A percentile compares a stretch with the other conserved stretches of the same genome.
Evolutionary conservation across 2,113 vertebrate species (phyloP).

Genomic region (Microcebus tavaratra): DNA sequence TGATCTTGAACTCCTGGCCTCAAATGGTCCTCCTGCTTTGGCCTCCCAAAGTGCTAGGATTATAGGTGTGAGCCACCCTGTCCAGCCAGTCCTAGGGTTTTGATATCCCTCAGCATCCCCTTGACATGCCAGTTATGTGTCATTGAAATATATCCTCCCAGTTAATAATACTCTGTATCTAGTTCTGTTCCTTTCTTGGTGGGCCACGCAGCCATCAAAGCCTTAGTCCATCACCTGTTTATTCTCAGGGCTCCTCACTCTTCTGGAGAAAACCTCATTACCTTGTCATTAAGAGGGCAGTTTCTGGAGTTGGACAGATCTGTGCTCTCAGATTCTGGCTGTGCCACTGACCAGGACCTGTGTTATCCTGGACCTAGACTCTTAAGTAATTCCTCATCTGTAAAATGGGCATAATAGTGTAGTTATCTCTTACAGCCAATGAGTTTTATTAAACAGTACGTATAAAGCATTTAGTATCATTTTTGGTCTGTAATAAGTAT

Average conservation of each 20-base stretch:
- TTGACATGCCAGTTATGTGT: background rate
- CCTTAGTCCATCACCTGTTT: background rate
- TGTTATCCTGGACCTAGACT: background rate
- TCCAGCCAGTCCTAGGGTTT: too few species aligned
- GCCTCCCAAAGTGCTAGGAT: too few species aligned
- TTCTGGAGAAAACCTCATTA: background rate
- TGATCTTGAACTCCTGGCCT: too few species aligned
- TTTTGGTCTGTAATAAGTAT: background rate
- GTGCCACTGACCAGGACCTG: background rate
- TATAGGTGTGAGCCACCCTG: too few species aligned
- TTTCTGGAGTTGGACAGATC: background rate
- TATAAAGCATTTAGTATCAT: background rate
- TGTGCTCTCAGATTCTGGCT: background rate
- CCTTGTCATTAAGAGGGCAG: background rate
- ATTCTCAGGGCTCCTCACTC: background rate
- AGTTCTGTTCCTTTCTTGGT: background rate
- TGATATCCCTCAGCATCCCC: background rate
- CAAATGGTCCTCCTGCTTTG: too few species aligned
- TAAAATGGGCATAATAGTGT: background rate
- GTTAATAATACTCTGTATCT: background rate
- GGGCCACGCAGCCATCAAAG: background rate
- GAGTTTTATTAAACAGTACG: background rate
- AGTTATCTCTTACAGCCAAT: background rate
- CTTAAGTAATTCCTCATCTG: background rate
- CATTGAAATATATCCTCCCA: background rate